These are phyloP conservation scores for Ichneumon xanthorius DNA, from an alignment of 2,888 invertebrate genomes.

Conservation along the genomic window DNA sequence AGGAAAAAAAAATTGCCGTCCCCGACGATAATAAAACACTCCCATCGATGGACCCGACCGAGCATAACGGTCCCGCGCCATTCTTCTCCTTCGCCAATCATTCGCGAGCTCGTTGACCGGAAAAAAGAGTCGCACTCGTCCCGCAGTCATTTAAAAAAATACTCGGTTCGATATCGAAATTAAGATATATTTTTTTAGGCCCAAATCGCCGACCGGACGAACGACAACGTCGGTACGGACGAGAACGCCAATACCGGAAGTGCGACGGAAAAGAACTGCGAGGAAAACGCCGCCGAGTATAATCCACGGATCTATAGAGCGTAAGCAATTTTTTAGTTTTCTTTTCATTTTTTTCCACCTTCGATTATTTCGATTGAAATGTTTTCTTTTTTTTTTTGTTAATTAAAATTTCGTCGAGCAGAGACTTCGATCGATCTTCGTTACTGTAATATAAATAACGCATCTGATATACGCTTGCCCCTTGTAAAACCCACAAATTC, in stretches of 20 bases:
- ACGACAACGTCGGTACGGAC: conserved; percentile 68
- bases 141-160: neutral
- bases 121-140: conserved; percentile 10
- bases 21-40: conserved; percentile 5
- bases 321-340: conserved; percentile 71
- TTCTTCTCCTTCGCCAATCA: conserved; percentile 25
- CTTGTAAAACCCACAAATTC: conserved; percentile 32
- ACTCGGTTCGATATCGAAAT: neutral
- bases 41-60: conserved; percentile 10
- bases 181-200: conserved; percentile 53
- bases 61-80: conserved; percentile 35
- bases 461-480: conserved; percentile 32
- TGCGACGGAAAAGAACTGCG: conserved; percentile 15
- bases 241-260: conserved; percentile 70
- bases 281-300: conserved; percentile 49
- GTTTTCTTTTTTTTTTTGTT: neutral
- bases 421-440: neutral
- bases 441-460: conserved; percentile 20
- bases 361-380: conserved; percentile 4
- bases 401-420: neutral
- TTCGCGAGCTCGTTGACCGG: conserved; percentile 29
- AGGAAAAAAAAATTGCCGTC: conserved; percentile 27
- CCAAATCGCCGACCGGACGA: conserved; percentile 55
- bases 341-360: conserved; percentile 19
- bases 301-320: conserved; percentile 67